Percentiles rank a stretch among this genome's conserved stretches.
These are phyloP conservation scores for Xyrauchen texanus DNA, from an alignment of 2,113 vertebrate genomes.

Conservation along the genomic window DNA sequence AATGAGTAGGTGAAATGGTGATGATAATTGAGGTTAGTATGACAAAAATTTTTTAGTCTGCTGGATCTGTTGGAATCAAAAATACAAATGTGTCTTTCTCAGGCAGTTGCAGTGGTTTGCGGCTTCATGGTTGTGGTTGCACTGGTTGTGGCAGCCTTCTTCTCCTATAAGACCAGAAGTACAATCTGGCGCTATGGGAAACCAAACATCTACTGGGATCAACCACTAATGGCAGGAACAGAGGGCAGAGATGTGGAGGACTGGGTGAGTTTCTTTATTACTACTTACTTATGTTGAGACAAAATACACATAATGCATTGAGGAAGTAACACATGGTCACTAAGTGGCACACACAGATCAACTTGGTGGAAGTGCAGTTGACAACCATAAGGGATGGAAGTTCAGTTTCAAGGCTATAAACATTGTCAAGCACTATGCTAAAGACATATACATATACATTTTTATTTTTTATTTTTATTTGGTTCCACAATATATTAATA, in stretches of 20 bases:
- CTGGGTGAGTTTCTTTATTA: conserved; percentile 78
- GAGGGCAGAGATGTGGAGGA: conserved; percentile 89
- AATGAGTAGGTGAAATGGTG: too few relatives aligned
- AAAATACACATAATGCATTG: neutral
- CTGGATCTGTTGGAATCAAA: neutral
- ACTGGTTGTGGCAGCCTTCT: conserved; percentile 79
- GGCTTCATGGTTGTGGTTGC: conserved; percentile 83
- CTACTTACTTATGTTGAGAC: neutral
- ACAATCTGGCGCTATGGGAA: conserved; percentile 87
- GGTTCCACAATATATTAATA: too few relatives aligned
- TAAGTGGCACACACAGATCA: neutral
- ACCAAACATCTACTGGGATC: conserved; percentile 84
- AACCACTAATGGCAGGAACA: conserved; percentile 63
- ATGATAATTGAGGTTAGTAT: too few relatives aligned
- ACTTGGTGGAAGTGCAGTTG: neutral
- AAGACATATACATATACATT: neutral
- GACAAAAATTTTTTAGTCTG: neutral
- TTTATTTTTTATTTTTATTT: neutral
- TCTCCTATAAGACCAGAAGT: conserved; percentile 80
- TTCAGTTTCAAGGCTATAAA: neutral
- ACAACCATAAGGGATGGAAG: neutral
- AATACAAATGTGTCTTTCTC: conserved; percentile 7
- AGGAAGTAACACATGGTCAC: neutral
- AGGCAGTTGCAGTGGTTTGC: conserved; percentile 87
- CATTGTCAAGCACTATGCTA: too few relatives aligned